Base-by-base conservation (phyloP, 35 echinoderm and acorn worm species). In the Apostichopus californicus region DNA sequence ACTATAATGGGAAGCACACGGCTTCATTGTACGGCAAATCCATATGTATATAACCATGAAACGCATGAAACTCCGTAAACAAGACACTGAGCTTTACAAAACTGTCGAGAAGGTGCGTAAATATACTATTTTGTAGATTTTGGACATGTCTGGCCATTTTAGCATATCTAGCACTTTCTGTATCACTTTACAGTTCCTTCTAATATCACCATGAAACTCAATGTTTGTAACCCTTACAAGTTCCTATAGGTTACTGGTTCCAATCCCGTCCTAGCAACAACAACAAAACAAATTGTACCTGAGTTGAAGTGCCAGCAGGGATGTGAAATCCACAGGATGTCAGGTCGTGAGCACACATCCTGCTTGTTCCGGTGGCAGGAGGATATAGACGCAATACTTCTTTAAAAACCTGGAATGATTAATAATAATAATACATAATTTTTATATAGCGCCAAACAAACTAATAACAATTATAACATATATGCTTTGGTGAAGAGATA, bases 311-410 rank as follows among this genome's bases (percentile, higher is more conserved):
- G 22, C 92, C 92, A 54, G 89, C 85, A 13, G 92, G 95, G 79
- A 96, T 94, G 54, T 55, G 86, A 17, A 59, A 79, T 0, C 88
- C 89, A 80, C 73, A 73, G 46, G 88, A 52, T 34, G 71, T 73
- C 5, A 87, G 59, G 17, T 96, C 95, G 12, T 59, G 25, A 10
- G 72, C 80, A 63, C 63, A 11, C 7, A 52, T 26, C 80, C 95
- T 77, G 3, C 85, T 70, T 6, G 88, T 58, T 6, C 92, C 95
- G 14, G 87, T 8, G 5, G 83, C 95, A 8, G 95, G 92, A 12
- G 95, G 95, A 77, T 88, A 88, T 14, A 94, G 77, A 52, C 95
- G 80, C 66, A 96, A 83, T 0, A 92, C 87, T 83, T 96, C 95
- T 61, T 96, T 96, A 8, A 83, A 56, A 56, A 83, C 80, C 80